These are phyloP conservation scores for Anolis carolinensis DNA, from an alignment of 2,113 vertebrate genomes.

Conservation along the genomic window DNA sequence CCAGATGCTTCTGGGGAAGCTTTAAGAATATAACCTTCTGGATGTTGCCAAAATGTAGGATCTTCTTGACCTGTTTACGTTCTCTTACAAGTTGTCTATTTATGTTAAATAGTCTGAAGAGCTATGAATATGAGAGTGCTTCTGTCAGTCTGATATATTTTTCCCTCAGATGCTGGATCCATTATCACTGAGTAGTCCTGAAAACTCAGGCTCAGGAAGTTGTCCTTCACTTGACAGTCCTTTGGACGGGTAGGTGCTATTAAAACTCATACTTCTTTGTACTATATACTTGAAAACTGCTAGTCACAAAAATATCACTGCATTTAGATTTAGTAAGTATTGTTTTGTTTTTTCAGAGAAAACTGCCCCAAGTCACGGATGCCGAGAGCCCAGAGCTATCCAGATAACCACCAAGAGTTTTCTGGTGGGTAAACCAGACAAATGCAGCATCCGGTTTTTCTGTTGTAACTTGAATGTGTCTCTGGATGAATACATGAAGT, in stretches of 20 bases:
- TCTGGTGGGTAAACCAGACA: slow-evolving; percentile 80
- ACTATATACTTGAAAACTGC: slow-evolving; percentile 28
- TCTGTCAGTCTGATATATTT: slow-evolving; percentile 13
- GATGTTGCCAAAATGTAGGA: neutral
- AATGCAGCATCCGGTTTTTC: neutral
- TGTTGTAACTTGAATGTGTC: neutral
- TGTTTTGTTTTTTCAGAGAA: slow-evolving; percentile 81
- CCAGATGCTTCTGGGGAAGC: neutral
- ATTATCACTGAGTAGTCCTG: slow-evolving; percentile 96
- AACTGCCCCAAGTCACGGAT: slow-evolving; percentile 94
- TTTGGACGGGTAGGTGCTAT: slow-evolving; percentile 89
- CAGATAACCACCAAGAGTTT: slow-evolving; percentile 98
- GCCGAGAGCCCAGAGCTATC: slow-evolving; percentile 98
- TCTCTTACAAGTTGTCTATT: neutral
- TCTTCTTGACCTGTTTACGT: neutral
- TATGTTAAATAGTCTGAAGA: slow-evolving; percentile 1
- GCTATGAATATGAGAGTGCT: too few relatives aligned
- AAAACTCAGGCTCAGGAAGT: slow-evolving; percentile 98
- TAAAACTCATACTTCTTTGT: slow-evolving; percentile 29
- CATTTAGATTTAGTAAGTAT: neutral
- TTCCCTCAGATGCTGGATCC: slow-evolving; percentile 94
- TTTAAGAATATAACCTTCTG: neutral
- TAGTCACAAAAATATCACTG: neutral
- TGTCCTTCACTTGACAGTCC: slow-evolving; percentile 99
- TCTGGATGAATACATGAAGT: neutral